These are phyloP conservation scores for Parnassius orleans DNA, from an alignment of 2,888 invertebrate genomes.

Conservation along the genomic window DNA sequence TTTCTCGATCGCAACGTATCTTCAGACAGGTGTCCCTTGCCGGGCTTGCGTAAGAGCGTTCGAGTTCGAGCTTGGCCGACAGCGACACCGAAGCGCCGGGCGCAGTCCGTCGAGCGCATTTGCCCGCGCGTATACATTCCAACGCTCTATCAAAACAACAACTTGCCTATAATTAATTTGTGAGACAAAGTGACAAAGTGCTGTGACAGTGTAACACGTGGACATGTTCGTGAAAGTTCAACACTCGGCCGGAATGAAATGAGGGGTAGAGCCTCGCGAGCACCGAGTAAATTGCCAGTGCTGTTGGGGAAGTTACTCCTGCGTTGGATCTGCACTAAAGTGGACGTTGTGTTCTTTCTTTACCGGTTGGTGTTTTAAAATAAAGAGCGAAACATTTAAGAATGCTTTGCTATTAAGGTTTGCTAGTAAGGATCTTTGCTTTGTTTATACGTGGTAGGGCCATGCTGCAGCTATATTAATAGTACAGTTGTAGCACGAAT, in stretches of 20 bases:
- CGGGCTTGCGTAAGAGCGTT: conserved; percentile 54
- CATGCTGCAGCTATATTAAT: too few relatives aligned
- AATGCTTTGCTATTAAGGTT: too few relatives aligned
- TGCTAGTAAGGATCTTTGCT: too few relatives aligned
- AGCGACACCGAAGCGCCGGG: conserved; percentile 82
- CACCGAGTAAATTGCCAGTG: conserved; percentile 59
- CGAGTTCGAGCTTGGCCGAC: conserved; percentile 22
- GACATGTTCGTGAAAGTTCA: conserved; percentile 32
- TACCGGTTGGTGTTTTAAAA: conserved; percentile 77
- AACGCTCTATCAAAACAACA: neutral
- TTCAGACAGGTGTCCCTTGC: conserved; percentile 49
- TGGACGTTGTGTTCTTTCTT: conserved; percentile 81
- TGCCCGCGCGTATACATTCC: conserved; percentile 38
- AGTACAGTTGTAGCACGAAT: too few relatives aligned
- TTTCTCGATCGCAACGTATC: conserved; percentile 51
- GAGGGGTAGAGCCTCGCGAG: conserved; percentile 56
- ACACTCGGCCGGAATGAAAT: conserved; percentile 56
- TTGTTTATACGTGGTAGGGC: too few relatives aligned
- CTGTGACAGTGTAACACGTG: conserved; percentile 33
- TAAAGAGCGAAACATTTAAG: neutral
- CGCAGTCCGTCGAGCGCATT: conserved; percentile 37
- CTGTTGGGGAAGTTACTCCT: conserved; percentile 79
- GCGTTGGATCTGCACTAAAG: conserved; percentile 83
- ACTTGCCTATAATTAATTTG: conserved; percentile 1
- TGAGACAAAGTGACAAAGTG: conserved; percentile 26